Evolutionary conservation across 2,113 vertebrate species (phyloP), one percentile per base, ranked within the genome.

Genomic region (Pimephales promelas): DNA sequence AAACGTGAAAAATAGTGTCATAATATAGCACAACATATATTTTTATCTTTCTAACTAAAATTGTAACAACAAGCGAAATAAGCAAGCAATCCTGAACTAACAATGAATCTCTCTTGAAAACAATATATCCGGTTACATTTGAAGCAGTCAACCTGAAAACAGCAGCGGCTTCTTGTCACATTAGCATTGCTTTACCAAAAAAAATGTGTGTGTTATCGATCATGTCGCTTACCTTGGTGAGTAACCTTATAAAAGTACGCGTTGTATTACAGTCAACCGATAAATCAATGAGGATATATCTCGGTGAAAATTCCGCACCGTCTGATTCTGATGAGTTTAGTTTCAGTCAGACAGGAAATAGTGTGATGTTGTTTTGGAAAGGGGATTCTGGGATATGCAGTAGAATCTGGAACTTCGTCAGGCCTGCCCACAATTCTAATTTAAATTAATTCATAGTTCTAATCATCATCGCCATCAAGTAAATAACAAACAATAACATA

Each of bases 371-470:
- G 66, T 86, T 86, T 83, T 36, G 57, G 20, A 70, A 13, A 13
- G 26, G 40, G 82, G 54, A 81, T 81, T 72, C 26, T 85, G 77
- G 84, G 80, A 83, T 16, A n/a, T 83, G 84, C 79, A 86, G 84
- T 86, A 40, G 43, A 52, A 5, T 0, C 3, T 13, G 4, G 71
- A 59, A 34, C 16, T 81, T 31, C 40, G 59, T 5, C 59, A 14
- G 13, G 4, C 11, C 43, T 72, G 6, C 13, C 0, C 14, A 64
- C 61, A 16, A 31, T 31, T 34, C 62, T 31, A 64, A 7, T 18
- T 24, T 5, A n/a, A 61, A 61, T 61, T 61, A 0, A 28, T 62
- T 62, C 5, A 70, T 70, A 36, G 34, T 20, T 70, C 10, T 70
- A 13, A 71, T 1, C 10, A 43, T n/a, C n/a, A n/a, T n/a, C n/a